Evolutionary conservation across 2,113 vertebrate genomes (phyloP).

Genomic region (Herpetotheres cachinnans): DNA sequence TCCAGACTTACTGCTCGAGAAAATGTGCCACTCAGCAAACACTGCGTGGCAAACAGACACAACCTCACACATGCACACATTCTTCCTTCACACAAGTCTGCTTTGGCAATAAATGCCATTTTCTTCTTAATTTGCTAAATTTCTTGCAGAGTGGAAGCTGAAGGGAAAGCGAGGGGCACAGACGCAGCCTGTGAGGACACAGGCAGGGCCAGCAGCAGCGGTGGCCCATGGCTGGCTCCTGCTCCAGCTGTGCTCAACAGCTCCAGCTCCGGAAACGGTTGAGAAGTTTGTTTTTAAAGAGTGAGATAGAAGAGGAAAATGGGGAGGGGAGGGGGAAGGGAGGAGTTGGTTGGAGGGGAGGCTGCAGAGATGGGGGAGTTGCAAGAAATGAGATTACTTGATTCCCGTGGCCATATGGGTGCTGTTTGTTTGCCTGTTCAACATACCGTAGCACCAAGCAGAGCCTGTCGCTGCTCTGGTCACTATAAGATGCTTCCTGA

Average conservation of each 20-base stretch:
- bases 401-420: not conserved
- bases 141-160: not conserved
- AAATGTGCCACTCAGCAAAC: not conserved
- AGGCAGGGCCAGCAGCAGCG: not conserved
- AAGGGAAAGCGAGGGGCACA: not conserved
- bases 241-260: not conserved
- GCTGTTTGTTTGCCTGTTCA: not conserved
- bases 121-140: not conserved
- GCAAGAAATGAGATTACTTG: not conserved
- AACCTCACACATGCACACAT: not conserved
- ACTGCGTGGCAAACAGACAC: accelerated
- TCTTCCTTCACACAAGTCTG: not conserved
- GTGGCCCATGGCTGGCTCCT: not conserved
- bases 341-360: not conserved
- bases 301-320: not conserved
- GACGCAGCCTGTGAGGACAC: not conserved
- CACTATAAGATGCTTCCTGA: not conserved
- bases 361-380: not conserved
- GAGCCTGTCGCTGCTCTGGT: not conserved
- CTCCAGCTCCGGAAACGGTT: not conserved
- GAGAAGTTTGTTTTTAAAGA: conserved; percentile 5
- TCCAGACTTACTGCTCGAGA: not conserved
- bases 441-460: not conserved
- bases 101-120: not conserved
- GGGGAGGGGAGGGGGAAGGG: not conserved